These are phyloP conservation scores for Myripristis jacobus DNA, from an alignment of 2,797 vertebrate species.

Conservation along the genomic window DNA sequence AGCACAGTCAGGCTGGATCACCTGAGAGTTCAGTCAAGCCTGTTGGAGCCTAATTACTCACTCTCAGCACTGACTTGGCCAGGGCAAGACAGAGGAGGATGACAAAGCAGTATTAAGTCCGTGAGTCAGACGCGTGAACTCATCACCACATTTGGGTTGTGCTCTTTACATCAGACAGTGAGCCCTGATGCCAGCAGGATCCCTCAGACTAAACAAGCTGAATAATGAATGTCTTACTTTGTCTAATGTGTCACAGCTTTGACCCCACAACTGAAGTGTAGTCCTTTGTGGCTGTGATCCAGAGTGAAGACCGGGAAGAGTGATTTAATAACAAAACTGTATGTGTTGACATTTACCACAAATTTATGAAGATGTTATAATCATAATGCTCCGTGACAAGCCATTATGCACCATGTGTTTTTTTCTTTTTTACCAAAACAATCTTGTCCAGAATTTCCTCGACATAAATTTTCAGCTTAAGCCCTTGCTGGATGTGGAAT, in stretches of 20 bases:
- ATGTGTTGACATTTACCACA: background rate
- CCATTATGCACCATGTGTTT: background rate
- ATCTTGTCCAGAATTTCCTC: background rate
- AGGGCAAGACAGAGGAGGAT: slow-evolving; percentile 5
- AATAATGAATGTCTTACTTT: slow-evolving; percentile 48
- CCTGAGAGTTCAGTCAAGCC: background rate
- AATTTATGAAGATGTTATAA: background rate
- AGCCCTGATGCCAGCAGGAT: slow-evolving; percentile 21
- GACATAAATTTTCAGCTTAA: too few relatives aligned
- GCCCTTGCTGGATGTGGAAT: too few relatives aligned
- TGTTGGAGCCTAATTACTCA: background rate
- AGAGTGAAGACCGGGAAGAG: background rate
- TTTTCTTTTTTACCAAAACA: too few relatives aligned
- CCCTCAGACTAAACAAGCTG: slow-evolving; percentile 60
- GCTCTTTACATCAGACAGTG: slow-evolving; percentile 17
- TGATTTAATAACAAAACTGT: background rate
- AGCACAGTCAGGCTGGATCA: too few relatives aligned
- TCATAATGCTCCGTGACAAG: background rate
- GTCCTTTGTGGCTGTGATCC: background rate
- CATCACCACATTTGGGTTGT: slow-evolving; percentile 12
- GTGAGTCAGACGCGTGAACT: slow-evolving; percentile 6
- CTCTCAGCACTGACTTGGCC: slow-evolving; percentile 2
- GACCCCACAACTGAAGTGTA: background rate
- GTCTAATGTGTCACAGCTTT: slow-evolving; percentile 18
- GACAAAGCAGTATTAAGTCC: background rate